Evolutionary conservation across 2,888 invertebrate species (phyloP).

Genomic region (Leptogaster cylindrica): DNA sequence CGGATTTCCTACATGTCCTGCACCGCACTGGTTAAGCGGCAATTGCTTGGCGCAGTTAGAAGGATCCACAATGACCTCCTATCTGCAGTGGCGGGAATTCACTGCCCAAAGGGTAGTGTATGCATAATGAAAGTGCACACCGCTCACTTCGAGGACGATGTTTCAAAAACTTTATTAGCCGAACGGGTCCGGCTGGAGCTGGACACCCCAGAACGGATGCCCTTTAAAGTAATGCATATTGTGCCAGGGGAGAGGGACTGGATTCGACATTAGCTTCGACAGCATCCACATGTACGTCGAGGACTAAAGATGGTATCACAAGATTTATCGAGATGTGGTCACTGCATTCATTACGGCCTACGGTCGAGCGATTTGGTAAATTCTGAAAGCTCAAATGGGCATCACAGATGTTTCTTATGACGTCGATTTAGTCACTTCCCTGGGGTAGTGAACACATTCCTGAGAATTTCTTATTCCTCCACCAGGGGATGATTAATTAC

Average conservation of each 20-base stretch:
- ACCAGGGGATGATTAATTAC: conserved; percentile 34
- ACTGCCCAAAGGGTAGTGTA: not conserved
- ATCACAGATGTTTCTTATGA: conserved; percentile 39
- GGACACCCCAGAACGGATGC: conserved; percentile 7
- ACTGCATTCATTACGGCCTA: conserved; percentile 34
- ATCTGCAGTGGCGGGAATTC: too few relatives aligned
- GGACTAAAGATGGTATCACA: not conserved
- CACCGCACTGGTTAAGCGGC: not conserved
- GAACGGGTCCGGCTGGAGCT: conserved; percentile 3
- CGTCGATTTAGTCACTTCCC: conserved; percentile 11
- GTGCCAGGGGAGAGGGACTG: not conserved
- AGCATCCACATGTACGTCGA: not conserved
- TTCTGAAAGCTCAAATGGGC: conserved; percentile 36
- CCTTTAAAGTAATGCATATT: conserved; percentile 26
- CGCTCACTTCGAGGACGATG: conserved; percentile 10
- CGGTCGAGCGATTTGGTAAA: conserved; percentile 30
- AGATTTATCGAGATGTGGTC: conserved; percentile 36
- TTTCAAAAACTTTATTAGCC: conserved; percentile 32
- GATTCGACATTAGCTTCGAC: not conserved
- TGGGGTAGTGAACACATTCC: conserved; percentile 5
- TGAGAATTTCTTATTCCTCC: conserved; percentile 32
- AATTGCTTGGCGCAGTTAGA: not conserved
- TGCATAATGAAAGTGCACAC: conserved; percentile 21
- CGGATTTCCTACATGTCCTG: not conserved
- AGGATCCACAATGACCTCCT: not conserved